Evolutionary conservation across 2,113 vertebrate species (phyloP).

Genomic region (Trogon melanurus): DNA sequence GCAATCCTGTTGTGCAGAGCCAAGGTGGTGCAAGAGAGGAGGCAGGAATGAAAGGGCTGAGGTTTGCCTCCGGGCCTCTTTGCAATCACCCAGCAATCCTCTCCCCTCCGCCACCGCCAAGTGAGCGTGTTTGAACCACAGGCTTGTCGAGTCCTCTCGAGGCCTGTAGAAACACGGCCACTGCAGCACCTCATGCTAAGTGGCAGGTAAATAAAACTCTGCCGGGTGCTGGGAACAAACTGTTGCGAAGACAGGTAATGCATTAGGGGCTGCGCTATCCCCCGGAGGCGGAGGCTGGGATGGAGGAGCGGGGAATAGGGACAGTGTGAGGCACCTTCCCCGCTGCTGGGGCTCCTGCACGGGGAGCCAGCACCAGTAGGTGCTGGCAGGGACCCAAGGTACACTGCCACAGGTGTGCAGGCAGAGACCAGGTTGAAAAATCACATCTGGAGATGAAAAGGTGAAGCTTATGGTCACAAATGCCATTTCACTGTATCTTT

Average conservation of each 20-base stretch:
- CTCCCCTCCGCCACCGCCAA: background rate
- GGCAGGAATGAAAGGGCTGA: constrained; percentile 67
- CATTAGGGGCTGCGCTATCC: background rate
- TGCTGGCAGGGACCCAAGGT: background rate
- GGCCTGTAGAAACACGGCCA: constrained; percentile 57
- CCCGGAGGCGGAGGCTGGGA: background rate
- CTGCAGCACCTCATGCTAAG: background rate
- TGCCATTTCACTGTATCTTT: background rate
- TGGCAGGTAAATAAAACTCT: constrained; percentile 25
- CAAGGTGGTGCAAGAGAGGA: constrained; percentile 59
- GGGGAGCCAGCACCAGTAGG: fast-evolving
- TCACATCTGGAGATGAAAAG: background rate
- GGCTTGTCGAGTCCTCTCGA: constrained; percentile 44
- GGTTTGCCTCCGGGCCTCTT: constrained; percentile 60
- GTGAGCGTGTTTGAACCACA: constrained; percentile 18
- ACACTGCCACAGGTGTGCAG: background rate
- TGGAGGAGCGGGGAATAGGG: background rate
- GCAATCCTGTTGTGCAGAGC: background rate
- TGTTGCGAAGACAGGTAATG: background rate
- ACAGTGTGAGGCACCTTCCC: background rate
- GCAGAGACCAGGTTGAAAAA: background rate
- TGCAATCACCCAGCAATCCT: constrained; percentile 59
- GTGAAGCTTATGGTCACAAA: background rate
- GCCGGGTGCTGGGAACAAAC: background rate
- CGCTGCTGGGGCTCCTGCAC: fast-evolving